Base-by-base conservation (phyloP, 2,797 vertebrate genomes). In the Brachyrhaphis roseni region DNA sequence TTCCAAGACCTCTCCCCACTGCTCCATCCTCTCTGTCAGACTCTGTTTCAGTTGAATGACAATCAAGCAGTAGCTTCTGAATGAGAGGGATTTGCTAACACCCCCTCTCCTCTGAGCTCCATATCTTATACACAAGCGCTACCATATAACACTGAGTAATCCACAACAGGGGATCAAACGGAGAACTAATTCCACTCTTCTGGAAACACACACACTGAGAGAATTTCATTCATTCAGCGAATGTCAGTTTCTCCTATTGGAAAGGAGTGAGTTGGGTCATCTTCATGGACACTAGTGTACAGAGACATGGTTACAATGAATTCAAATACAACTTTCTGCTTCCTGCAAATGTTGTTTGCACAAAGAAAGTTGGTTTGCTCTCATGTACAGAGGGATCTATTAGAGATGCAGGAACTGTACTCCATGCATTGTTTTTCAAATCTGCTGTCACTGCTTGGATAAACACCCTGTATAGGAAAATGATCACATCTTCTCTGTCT, bases 221-320 rank as follows among this genome's bases (percentile, higher is more conserved):
- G 83, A 79, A 62, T 55, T 89, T 91, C 89, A 91, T 93, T 94
- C 89, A 93, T 91, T 93, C 68, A 74, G 82, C 73, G 84, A 83
- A 75, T 84, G 82, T 87, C 81, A 68, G 55, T 72, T 81, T 88
- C 85, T 89, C 83, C 86, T 84, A 81, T 75, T 71, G 76, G 28
- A 64, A 1, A 46, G 59, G 47, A 78, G 34, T 3, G 34, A 70
- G 55, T 51, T 45, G 34, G 39, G 8, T 53, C 72, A 41, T 53
- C 41, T 68, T 57, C 31, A 72, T 75, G 68, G 43, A 23, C 34
- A 12, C 10, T 16, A 51, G 16, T 64, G 45, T 41, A 45, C 39
- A 28, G 6, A 71, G 26, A n/a, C 12, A 10, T 16, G 2, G 13
- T 28, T 43, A 43, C 23, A 71, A 28, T 71, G 16, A 46, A 45